These are phyloP conservation scores for Tortrix viridana DNA, from an alignment of 2,888 invertebrate species.

Conservation along the genomic window DNA sequence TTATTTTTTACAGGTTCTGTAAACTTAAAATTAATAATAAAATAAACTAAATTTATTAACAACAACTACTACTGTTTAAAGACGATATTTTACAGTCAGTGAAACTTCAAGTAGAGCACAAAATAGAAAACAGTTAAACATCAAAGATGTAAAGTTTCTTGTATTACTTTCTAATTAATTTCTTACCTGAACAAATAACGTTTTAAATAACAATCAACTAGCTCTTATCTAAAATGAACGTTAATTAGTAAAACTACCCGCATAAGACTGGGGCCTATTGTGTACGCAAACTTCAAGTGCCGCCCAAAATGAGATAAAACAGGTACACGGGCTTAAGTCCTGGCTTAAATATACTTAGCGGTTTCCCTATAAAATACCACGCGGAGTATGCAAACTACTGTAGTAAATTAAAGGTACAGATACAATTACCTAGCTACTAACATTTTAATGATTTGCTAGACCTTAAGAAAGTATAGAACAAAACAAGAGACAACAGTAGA, in stretches of 20 bases:
- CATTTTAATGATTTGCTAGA: no score
- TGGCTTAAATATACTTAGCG: constrained; percentile 14
- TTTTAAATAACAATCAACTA: constrained; percentile 9
- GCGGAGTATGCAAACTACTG: background rate
- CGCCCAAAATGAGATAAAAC: constrained; percentile 69
- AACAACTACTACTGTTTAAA: no score
- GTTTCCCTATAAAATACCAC: constrained; percentile 1
- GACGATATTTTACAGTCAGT: no score
- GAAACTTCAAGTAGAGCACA: no score
- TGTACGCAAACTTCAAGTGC: constrained; percentile 61
- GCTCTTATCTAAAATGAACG: constrained; percentile 14
- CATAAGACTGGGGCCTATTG: constrained; percentile 35
- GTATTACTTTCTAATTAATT: background rate
- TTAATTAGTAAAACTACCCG: constrained; percentile 36
- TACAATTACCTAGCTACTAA: no score
- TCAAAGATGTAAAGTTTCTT: background rate
- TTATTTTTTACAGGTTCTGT: no score
- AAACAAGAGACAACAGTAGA: no score
- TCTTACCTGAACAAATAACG: background rate
- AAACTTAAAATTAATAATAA: no score
- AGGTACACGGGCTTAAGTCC: constrained; percentile 62
- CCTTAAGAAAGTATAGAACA: no score
- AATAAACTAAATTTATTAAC: no score
- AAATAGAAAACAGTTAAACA: no score
- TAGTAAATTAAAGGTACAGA: background rate